Evolutionary conservation across 2,797 vertebrate genomes (phyloP).

Genomic region (Lacerta viridis): DNA sequence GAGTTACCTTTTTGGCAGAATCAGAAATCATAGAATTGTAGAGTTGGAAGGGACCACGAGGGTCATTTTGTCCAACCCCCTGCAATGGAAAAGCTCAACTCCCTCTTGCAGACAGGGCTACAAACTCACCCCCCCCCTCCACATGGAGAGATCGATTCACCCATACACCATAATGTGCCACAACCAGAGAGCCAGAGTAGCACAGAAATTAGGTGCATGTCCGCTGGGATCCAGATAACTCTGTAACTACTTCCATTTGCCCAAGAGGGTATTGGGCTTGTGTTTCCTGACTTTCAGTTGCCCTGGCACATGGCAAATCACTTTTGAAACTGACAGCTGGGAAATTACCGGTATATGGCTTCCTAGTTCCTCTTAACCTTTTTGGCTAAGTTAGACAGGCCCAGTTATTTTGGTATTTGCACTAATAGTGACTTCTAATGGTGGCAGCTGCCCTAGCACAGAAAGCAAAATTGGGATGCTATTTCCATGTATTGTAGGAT

Average conservation of each 20-base stretch:
- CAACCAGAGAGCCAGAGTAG: not conserved
- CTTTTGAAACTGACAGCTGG: not conserved
- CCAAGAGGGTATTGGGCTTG: not conserved
- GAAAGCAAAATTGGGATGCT: not conserved
- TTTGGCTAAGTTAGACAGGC: not conserved
- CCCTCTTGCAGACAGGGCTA: not conserved
- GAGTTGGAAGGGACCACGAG: no score
- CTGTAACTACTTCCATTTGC: not conserved
- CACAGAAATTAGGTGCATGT: not conserved
- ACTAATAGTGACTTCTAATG: not conserved
- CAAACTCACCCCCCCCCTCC: not conserved
- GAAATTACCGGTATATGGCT: not conserved
- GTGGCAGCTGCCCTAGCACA: not conserved
- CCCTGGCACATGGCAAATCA: not conserved
- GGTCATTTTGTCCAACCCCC: no score
- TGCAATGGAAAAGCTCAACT: not conserved
- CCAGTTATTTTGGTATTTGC: not conserved
- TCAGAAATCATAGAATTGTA: not conserved
- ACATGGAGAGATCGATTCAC: no score
- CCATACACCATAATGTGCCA: not conserved
- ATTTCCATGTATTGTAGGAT: not conserved
- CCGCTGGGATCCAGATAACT: not conserved
- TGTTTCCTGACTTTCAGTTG: not conserved
- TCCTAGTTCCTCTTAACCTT: not conserved
- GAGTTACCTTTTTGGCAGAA: conserved; percentile 44